Conservation (phyloP, 2,113 vertebrate genomes). For the Calyptomena viridis region DNA sequence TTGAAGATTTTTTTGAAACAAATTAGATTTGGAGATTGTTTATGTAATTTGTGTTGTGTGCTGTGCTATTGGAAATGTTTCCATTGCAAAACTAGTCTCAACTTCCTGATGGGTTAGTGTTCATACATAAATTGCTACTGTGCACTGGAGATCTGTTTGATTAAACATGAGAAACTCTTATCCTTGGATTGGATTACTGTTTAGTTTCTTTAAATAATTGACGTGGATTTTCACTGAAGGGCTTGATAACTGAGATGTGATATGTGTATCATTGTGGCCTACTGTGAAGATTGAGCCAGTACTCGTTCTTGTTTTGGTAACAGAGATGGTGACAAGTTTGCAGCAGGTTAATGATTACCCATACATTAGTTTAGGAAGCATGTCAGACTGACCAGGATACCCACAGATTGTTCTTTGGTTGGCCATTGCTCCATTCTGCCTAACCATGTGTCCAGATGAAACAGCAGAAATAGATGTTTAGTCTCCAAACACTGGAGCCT, state of each 20-base stretch:
- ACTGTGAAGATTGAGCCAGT: background rate
- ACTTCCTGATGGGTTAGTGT: background rate
- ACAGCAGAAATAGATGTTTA: background rate
- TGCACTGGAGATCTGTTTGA: background rate
- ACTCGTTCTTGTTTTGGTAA: background rate
- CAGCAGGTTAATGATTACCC: background rate
- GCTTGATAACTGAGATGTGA: background rate
- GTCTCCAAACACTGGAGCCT: background rate
- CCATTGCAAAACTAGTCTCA: background rate
- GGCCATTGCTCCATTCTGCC: background rate
- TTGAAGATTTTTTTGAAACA: background rate
- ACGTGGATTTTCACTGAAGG: background rate
- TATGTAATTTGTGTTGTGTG: background rate
- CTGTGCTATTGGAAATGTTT: background rate
- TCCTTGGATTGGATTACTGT: slow-evolving; percentile 23
- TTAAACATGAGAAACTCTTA: slow-evolving; percentile 31
- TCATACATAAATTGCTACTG: background rate
- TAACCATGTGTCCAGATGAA: background rate
- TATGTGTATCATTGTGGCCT: background rate
- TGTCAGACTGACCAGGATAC: background rate
- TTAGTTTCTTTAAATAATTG: slow-evolving; percentile 55
- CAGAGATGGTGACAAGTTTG: background rate
- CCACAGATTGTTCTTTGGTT: background rate
- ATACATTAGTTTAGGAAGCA: background rate
- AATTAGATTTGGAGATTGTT: background rate